Base-by-base conservation (phyloP, 2,797 vertebrate species). In the Cuniculus paca region DNA sequence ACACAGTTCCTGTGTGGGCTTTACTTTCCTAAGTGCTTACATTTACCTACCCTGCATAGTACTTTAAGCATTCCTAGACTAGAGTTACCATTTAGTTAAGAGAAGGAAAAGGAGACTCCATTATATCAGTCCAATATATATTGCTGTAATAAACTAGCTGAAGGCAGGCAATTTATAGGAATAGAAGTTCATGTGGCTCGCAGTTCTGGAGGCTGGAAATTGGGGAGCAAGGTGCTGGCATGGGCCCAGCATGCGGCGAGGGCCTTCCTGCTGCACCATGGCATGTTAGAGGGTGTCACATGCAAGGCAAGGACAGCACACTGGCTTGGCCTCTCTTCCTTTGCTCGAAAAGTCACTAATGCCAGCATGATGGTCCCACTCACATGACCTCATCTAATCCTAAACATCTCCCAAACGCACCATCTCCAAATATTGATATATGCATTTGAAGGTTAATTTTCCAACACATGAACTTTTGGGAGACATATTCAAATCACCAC, bases 201-300 rank as follows among this genome's bases (percentile, higher is more conserved):
- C 20, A 0, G 20, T 72, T 70, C 77, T 54, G n/a, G 42, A 60
- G 52, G 61, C 34, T 39, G 19, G 48, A 10, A 56, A 42, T 36
- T 6, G 6, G 28, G 7, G 13, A 58, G 8, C 6, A 11, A 0
- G 22, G 28, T 6, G 10, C 19, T 20, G 2, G 19, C 16, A 28
- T 28, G 3, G 20, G n/a, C 34, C 54, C 20, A 31, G 36, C 1
- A 1, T 11, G 31, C 45, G 24, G 14, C 5, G 22, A 39, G 65
- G 16, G 50, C 8, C 48, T 52, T 20, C 39, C 6, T 65, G 31
- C 31, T 45, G 17, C 48, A 36, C 13, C 16, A 22, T 5, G 34
- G 14, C 58, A 34, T 14, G 6, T 58, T 0, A 12, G 45, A 42
- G 16, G 77, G 12, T 70, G 8, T 61, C 65, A 7, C n/a, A 13